Conservation (phyloP, 1,140 invertebrate species). For the Drosophila leontia region DNA sequence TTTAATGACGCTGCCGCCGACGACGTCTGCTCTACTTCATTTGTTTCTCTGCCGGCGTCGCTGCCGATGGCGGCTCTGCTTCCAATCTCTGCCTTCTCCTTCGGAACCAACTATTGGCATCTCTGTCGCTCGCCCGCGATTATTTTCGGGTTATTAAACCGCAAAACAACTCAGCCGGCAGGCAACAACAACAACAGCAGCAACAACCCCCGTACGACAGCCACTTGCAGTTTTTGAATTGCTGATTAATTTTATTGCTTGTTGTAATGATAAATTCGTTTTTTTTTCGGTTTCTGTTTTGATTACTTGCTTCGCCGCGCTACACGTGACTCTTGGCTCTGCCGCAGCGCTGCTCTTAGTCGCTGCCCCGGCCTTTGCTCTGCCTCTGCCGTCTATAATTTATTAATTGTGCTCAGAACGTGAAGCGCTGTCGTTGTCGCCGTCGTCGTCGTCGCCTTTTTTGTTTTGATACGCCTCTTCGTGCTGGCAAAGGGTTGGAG, state of each 20-base stretch:
- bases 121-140: conserved; percentile 67
- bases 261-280: conserved; percentile 83
- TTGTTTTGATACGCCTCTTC: conserved; percentile 76
- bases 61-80: conserved; percentile 38
- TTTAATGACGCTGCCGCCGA: conserved; percentile 73
- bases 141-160: conserved; percentile 82
- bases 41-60: conserved; percentile 44
- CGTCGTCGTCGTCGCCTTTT: conserved; percentile 45
- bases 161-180: conserved; percentile 50
- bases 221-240: conserved; percentile 83
- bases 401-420: conserved; percentile 81
- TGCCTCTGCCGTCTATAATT: conserved; percentile 71
- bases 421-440: conserved; percentile 28
- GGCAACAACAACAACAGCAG: conserved; percentile 28
- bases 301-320: conserved; percentile 73
- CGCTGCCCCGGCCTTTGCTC: conserved; percentile 28
- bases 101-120: conserved; percentile 57
- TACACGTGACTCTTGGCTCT: conserved; percentile 55
- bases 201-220: conserved; percentile 43
- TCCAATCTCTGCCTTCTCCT: conserved; percentile 52
- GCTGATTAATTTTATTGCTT: conserved; percentile 84
- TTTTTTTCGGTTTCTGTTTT: conserved; percentile 83
- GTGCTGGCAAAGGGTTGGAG: conserved; percentile 63
- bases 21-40: conserved; percentile 66
- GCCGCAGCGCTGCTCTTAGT: conserved; percentile 57